Conservation (phyloP, 2,888 invertebrate genomes). For the Neria commutata region DNA sequence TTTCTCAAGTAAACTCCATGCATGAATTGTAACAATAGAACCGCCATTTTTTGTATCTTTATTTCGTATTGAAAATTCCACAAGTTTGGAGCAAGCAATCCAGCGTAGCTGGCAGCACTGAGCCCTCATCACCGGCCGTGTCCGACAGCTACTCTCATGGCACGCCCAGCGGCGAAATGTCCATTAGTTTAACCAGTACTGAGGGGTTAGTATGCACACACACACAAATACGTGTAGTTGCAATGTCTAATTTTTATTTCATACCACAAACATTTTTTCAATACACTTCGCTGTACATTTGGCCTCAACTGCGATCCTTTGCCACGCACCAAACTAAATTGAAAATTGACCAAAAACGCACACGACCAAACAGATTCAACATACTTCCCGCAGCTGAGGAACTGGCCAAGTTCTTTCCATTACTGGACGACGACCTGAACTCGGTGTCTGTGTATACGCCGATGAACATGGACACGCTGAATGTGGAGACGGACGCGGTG, state of each 20-base stretch:
- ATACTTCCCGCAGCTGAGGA: slow-evolving; percentile 57
- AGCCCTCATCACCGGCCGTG: slow-evolving; percentile 81
- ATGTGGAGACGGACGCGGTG: slow-evolving; percentile 36
- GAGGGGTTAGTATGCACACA: slow-evolving; percentile 64
- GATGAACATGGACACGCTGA: slow-evolving; percentile 57
- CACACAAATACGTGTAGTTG: not conserved
- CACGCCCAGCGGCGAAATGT: slow-evolving; percentile 66
- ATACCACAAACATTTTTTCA: not conserved
- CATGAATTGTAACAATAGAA: too few species aligned
- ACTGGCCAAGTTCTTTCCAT: slow-evolving; percentile 65
- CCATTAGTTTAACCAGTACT: slow-evolving; percentile 69
- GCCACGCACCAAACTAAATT: slow-evolving; percentile 6
- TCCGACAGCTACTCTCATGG: slow-evolving; percentile 67
- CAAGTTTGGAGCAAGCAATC: slow-evolving; percentile 85
- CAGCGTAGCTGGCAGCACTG: slow-evolving; percentile 70
- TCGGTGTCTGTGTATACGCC: slow-evolving; percentile 63
- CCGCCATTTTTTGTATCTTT: too few species aligned
- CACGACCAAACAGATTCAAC: slow-evolving; percentile 39
- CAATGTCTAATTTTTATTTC: not conserved
- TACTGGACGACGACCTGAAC: slow-evolving; percentile 66
- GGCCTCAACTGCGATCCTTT: not conserved
- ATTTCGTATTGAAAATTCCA: slow-evolving; percentile 30
- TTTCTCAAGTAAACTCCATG: too few species aligned
- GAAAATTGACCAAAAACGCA: slow-evolving; percentile 28
- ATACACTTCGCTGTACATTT: too few species aligned